These are phyloP conservation scores for Acanthis flammea DNA, from an alignment of 2,797 vertebrate species.

Conservation along the genomic window DNA sequence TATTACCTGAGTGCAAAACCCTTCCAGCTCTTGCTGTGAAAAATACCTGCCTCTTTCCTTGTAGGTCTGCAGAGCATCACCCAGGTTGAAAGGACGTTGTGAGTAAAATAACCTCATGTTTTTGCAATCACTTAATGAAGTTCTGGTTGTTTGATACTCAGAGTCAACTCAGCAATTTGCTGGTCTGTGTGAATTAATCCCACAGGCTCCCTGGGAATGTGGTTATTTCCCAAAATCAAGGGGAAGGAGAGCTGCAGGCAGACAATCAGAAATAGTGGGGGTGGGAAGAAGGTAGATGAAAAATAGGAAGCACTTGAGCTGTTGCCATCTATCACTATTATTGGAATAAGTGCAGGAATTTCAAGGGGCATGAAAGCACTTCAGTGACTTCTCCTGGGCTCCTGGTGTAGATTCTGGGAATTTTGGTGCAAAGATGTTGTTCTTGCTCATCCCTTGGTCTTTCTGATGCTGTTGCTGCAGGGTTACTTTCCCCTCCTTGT, in stretches of 20 bases:
- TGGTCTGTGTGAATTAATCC: not conserved
- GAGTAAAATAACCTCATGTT: not conserved
- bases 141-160: not conserved
- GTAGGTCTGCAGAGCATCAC: not conserved
- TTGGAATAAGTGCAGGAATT: not conserved
- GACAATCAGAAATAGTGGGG: not conserved
- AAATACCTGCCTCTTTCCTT: not conserved
- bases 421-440: not conserved
- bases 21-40: not conserved
- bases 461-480: not conserved
- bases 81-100: not conserved
- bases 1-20: not conserved
- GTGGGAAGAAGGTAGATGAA: not conserved
- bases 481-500: not conserved
- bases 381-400: not conserved
- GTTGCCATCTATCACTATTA: not conserved
- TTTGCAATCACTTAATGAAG: not conserved
- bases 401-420: not conserved
- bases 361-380: not conserved
- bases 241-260: not conserved
- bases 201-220: not conserved
- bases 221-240: not conserved
- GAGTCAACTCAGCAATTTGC: not conserved
- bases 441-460: not conserved
- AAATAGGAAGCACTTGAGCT: not conserved